Evolutionary conservation across 2,888 invertebrate genomes (phyloP), one percentile per base, ranked within the genome.

Genomic region (Homarus gammarus): DNA sequence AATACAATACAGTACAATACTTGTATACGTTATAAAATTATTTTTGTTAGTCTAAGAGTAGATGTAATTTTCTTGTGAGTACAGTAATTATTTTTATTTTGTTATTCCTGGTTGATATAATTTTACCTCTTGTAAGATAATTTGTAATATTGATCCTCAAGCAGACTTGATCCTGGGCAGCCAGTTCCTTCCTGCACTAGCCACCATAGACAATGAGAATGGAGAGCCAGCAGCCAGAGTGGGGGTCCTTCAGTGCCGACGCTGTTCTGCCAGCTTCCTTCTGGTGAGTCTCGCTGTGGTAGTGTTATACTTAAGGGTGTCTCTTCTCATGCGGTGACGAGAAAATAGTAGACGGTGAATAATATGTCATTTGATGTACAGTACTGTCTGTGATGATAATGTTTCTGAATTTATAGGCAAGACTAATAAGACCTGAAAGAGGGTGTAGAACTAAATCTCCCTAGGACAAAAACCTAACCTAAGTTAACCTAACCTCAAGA

Each of bases 101-200:
- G 33, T 70, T 70, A 70, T 33, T 70, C 3, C 6, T 79, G 0
- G 1, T n/a, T 64, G 40, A 38, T 0, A 77, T 18, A 6, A 40
- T n/a, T 68, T 68, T 36, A 36, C 38, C 36, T 82, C 31, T n/a
- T 40, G 61, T 36, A 27, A 56, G 15, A 56, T 79, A 83, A 49
- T 83, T 31, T 36, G 44, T 49, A 10, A 36, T 84, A 44, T 31
- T n/a, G 70, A n/a, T 72, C 51, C 44, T 44, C 81, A 61, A 81
- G 77, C 86, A 91, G 91, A 91, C 73, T 75, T 91, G 86, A 88
- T 91, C 81, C 82, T 91, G 88, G 91, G 91, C 72, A 91, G 91
- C 78, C 88, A 91, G 86, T 91, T 89, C 82, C 81, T 91, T 61
- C 91, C 91, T 61, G 86, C 88, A n/a, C 73, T 91, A 27, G 88